Base-by-base conservation (phyloP, 2,888 invertebrate species). In the Andrena fulva region DNA sequence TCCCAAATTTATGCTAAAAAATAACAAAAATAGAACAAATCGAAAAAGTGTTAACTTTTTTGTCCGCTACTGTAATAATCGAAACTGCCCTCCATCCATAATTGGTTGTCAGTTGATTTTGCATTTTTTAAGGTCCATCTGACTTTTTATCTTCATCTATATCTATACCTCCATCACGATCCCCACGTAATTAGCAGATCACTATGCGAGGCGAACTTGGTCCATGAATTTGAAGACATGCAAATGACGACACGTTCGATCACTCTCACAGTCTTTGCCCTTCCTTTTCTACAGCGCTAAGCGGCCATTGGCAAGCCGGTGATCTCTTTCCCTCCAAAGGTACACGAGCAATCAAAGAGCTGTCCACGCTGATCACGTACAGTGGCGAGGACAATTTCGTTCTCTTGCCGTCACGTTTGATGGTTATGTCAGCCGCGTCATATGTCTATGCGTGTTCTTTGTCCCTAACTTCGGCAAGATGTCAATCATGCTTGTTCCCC, bases 321-420 rank as follows among this genome's bases (percentile, higher is more conserved):
- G 24, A 62, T 84, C 67, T 75, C 75, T 73, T 68, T 81, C 42
- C 27, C 83, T 73, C 63, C 73, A 52, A 31, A 29, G 66, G 59
- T 64, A 27, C 59, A 64, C 60, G 67, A 59, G 84, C 79, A 86
- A 86, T 87, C 81, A 81, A 67, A 71, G 84, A 68, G 72, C 75
- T 84, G 86, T 64, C 85, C 80, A 90, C 86, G 89, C 90, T 88
- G 90, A 88, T 91, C 91, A 91, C 91, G 91, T 91, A 89, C 86
- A 73, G 77, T 80, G 77, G 83, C 66, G 83, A 85, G 82, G 74
- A 87, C 89, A 89, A 90, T 91, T 88, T 88, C 88, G 77, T 85
- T 82, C 75, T 85, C 77, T 79, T 81, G 83, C 85, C 85, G 86
- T 91, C 90, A 91, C 90, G 89, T 90, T 90, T 91, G 91, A 91